Percentiles rank a stretch among this genome's conserved stretches.
These are phyloP conservation scores for Hylaea fasciaria DNA, from an alignment of 2,888 invertebrate genomes.

Conservation along the genomic window DNA sequence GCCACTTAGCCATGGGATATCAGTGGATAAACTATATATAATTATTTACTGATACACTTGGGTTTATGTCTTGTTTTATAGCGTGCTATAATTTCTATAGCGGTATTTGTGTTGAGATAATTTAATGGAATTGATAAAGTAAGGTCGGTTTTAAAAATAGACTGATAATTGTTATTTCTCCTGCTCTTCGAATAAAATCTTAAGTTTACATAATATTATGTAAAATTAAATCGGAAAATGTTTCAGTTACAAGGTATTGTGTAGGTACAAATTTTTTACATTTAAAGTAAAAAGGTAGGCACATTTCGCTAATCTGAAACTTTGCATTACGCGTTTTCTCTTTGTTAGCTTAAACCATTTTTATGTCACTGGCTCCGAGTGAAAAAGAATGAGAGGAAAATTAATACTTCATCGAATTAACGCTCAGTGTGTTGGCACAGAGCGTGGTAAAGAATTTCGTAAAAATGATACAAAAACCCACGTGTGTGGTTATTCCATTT, in stretches of 20 bases:
- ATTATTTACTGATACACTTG: constrained; percentile 2
- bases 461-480: constrained; percentile 19
- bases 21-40: constrained; percentile 9
- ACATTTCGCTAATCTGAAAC: too few relatives aligned
- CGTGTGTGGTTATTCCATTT: constrained; percentile 19
- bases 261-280: too few relatives aligned
- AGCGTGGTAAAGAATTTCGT: constrained; percentile 15
- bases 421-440: constrained; percentile 13
- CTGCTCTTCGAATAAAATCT: too few relatives aligned
- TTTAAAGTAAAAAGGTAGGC: too few relatives aligned
- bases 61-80: constrained; percentile 13
- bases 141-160: too few relatives aligned
- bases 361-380: constrained; percentile 4
- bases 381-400: constrained; percentile 8
- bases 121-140: not conserved
- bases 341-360: not conserved
- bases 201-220: too few relatives aligned
- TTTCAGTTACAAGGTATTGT: too few relatives aligned
- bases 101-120: constrained; percentile 8
- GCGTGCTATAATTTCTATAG: constrained; percentile 2
- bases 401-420: constrained; percentile 26
- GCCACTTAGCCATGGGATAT: constrained; percentile 19
- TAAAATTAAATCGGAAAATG: too few relatives aligned
- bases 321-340: too few relatives aligned
- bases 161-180: too few relatives aligned